These are phyloP conservation scores for Eilema depressum DNA, from an alignment of 2,888 invertebrate species.

Conservation along the genomic window DNA sequence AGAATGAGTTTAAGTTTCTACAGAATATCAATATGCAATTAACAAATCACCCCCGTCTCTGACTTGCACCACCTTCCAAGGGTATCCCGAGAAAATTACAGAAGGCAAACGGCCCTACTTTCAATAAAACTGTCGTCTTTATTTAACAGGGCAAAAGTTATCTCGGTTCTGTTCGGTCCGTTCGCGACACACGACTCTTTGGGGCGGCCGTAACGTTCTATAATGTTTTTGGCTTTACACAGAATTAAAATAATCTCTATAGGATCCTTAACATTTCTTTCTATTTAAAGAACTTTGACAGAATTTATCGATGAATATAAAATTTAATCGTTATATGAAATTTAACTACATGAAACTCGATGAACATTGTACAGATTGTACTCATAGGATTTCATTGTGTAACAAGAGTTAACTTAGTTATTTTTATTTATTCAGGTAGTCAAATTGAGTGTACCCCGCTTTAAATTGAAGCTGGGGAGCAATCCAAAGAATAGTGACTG, in stretches of 20 bases:
- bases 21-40: slow-evolving; percentile 6
- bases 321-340: too few relatives aligned
- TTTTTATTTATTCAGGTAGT: too few relatives aligned
- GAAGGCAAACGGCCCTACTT: slow-evolving; percentile 84
- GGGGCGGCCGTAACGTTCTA: slow-evolving; percentile 35
- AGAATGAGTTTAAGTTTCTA: background rate
- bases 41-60: slow-evolving; percentile 15
- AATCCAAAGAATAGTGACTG: too few relatives aligned
- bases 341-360: too few relatives aligned
- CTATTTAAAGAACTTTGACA: background rate
- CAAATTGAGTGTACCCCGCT: too few relatives aligned
- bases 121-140: slow-evolving; percentile 87
- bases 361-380: too few relatives aligned
- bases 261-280: background rate
- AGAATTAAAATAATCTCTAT: slow-evolving; percentile 19
- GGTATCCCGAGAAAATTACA: slow-evolving; percentile 82
- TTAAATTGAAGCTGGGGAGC: too few relatives aligned
- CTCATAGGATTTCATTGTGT: too few relatives aligned
- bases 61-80: slow-evolving; percentile 60
- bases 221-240: slow-evolving; percentile 24
- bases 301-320: background rate
- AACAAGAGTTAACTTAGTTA: too few relatives aligned
- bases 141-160: slow-evolving; percentile 85
- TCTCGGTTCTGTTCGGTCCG: slow-evolving; percentile 61
- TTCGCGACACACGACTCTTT: slow-evolving; percentile 53